These are phyloP conservation scores for Schizothorax lantsangensis DNA, from an alignment of 2,797 vertebrate species.

Conservation along the genomic window DNA sequence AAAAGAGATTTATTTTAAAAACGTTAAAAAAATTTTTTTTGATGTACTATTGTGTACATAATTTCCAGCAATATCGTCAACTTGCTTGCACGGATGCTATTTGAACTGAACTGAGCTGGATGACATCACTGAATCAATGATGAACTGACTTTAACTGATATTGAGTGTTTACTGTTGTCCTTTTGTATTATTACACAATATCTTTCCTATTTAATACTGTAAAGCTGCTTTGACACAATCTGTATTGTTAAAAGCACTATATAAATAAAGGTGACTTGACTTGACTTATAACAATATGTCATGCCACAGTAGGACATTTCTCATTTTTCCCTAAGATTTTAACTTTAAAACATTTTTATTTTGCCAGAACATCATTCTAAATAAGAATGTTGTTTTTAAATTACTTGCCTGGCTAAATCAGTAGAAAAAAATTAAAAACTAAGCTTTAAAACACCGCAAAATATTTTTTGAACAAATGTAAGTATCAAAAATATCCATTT, in stretches of 20 bases:
- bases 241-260: not conserved
- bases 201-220: not conserved
- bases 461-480: slow-evolving; percentile 4
- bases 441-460: not conserved
- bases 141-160: not conserved
- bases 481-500: slow-evolving; percentile 40
- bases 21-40: no score
- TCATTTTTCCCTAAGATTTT: not conserved
- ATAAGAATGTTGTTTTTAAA: not conserved
- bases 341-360: not conserved
- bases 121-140: not conserved
- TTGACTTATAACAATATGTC: not conserved
- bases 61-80: not conserved
- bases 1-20: no score
- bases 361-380: not conserved
- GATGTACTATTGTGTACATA: not conserved
- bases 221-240: not conserved
- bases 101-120: not conserved
- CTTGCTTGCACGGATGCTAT: not conserved
- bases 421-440: not conserved
- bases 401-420: not conserved
- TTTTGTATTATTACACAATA: not conserved
- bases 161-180: not conserved
- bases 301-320: not conserved
- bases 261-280: not conserved